Base-by-base conservation (phyloP, 2,888 invertebrate species). In the Caenorhabditis sp. region DNA sequence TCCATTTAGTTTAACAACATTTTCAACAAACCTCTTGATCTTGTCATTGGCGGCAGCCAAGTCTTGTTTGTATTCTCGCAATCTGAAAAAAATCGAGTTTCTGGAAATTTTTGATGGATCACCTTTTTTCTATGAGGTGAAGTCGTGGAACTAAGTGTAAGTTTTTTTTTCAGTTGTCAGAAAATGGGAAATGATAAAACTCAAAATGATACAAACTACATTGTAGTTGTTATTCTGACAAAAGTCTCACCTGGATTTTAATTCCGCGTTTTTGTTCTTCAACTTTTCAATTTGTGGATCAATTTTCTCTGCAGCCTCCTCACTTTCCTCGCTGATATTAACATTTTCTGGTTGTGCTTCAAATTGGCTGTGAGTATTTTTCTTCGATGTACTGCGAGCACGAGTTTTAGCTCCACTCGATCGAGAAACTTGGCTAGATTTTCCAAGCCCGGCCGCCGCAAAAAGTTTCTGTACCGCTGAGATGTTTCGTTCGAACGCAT, bases 271-370 rank as follows among this genome's bases (percentile, higher is more conserved):
- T 37, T 54, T 66, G 24, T 67, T 66, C 55, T 62, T 67, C 27
- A 75, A 69, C 65, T 70, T 69, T 57, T 75, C 67, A 8, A 70
- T 19, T 36, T 69, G 66, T 43, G 54, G 21, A 31, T 66, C 67
- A 19, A 50, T 37, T 57, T 75, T 69, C 37, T 69, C 75, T 12
- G 21, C 23, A 1, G 14, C 4, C 58, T 67, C 65, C 23, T 75
- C 75, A 55, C 75, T 75, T 27, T 81, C 81, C 55, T 81, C 81
- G 49, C 76, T 76, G 49, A 77, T 72, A 59, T 77, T 75, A 43
- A 74, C 77, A 62, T 77, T 75, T 53, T 81, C 81, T 17, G 81
- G 78, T 55, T 81, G 81, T n/a, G 81, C 81, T 58, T 81, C 81
- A 50, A 76, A 81, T 21, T 77, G 77, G 59, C 73, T 76, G 55